Evolutionary conservation across 2,888 invertebrate species (phyloP).

Genomic region (Ochlodes sylvanus): DNA sequence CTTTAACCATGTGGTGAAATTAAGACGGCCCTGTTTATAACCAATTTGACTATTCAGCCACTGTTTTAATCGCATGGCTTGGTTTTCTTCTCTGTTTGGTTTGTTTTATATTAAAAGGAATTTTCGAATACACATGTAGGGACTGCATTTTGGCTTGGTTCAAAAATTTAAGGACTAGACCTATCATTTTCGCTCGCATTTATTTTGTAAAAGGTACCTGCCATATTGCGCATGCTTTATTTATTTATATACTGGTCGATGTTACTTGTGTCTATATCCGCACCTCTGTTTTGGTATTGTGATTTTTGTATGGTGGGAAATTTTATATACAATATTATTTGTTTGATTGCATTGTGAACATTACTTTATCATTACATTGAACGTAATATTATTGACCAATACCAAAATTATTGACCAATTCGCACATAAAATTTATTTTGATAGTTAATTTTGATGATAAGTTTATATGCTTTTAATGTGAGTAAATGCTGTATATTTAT

Average conservation of each 20-base stretch:
- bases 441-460: too few relatives aligned
- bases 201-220: constrained; percentile 15
- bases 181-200: constrained; percentile 19
- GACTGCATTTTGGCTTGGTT: constrained; percentile 46
- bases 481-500: too few relatives aligned
- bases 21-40: constrained; percentile 32
- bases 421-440: too few relatives aligned
- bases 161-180: constrained; percentile 64
- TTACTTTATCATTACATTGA: not conserved
- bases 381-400: too few relatives aligned
- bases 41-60: constrained; percentile 33
- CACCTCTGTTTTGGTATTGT: constrained; percentile 16
- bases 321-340: not conserved
- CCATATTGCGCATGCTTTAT: constrained; percentile 35
- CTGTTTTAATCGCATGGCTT: constrained; percentile 53
- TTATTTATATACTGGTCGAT: constrained; percentile 16
- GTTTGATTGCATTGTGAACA: not conserved
- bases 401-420: too few relatives aligned
- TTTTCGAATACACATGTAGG: not conserved
- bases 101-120: constrained; percentile 1
- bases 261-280: not conserved
- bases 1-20: constrained; percentile 1
- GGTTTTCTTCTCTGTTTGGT: constrained; percentile 22
- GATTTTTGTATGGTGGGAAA: not conserved
- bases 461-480: too few relatives aligned